phyloP scores from a whole-genome alignment of 2,888 invertebrate genomes.

The Herminia tarsipennalis region DNA sequence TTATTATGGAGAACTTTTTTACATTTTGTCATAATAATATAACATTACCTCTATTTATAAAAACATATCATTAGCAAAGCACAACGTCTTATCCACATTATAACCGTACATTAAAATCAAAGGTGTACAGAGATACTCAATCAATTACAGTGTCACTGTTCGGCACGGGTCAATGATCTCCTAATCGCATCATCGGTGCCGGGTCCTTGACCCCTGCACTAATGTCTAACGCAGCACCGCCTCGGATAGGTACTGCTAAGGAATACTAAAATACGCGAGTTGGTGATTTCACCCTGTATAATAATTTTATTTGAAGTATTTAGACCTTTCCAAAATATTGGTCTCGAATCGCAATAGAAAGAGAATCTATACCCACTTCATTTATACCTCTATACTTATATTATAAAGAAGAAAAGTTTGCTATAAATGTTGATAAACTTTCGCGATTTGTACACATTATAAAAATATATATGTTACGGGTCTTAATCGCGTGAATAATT shows the following conservation, averaged over 20 bases:
- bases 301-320: neutral
- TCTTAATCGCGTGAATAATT: too few relatives aligned
- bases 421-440: too few relatives aligned
- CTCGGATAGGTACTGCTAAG: slow-evolving; percentile 28
- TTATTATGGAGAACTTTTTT: too few relatives aligned
- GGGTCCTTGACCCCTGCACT: slow-evolving; percentile 53
- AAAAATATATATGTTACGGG: too few relatives aligned
- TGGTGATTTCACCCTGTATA: neutral
- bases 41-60: too few relatives aligned
- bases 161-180: slow-evolving; percentile 66
- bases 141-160: slow-evolving; percentile 42
- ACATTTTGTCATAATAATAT: too few relatives aligned
- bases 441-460: too few relatives aligned
- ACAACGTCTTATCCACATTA: neutral
- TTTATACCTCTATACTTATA: too few relatives aligned
- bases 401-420: too few relatives aligned
- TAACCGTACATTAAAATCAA: slow-evolving; percentile 18
- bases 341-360: too few relatives aligned
- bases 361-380: too few relatives aligned
- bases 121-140: slow-evolving; percentile 45
- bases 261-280: slow-evolving; percentile 37
- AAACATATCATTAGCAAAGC: neutral
- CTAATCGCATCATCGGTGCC: slow-evolving; percentile 68
- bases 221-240: slow-evolving; percentile 22
- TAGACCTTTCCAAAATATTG: too few relatives aligned